Conservation (phyloP, 2,888 invertebrate genomes). For the Tricholauxania praeusta region DNA sequence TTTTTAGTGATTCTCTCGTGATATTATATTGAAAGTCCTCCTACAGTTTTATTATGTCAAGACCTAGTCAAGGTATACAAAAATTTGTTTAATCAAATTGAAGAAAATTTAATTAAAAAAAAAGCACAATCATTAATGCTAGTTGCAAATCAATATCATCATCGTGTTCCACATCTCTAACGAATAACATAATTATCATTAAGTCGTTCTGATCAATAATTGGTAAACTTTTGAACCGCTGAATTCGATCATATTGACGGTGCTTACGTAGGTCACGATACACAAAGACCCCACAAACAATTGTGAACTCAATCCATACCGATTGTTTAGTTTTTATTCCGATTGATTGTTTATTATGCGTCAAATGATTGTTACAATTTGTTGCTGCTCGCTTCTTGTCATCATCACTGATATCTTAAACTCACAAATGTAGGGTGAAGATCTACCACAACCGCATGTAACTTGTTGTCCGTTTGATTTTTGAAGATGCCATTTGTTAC, state of each 20-base stretch:
- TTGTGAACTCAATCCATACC: not conserved
- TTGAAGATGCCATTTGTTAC: too few species aligned
- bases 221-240: not conserved
- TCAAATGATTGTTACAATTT: conserved; percentile 39
- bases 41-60: too few species aligned
- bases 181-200: too few species aligned
- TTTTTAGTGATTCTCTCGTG: too few species aligned
- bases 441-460: not conserved
- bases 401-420: not conserved
- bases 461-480: not conserved
- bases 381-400: conserved; percentile 4
- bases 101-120: too few species aligned
- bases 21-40: too few species aligned
- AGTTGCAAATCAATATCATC: too few species aligned
- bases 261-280: conserved; percentile 4
- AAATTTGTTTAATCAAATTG: too few species aligned
- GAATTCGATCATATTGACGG: not conserved
- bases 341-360: conserved; percentile 34
- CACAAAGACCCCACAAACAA: not conserved
- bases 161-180: not conserved
- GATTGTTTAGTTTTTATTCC: not conserved
- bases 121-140: too few species aligned
- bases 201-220: not conserved
- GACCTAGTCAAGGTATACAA: too few species aligned
- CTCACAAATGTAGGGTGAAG: not conserved